These are phyloP conservation scores for Brevimyrus niger DNA, from an alignment of 2,113 vertebrate genomes.

Conservation along the genomic window DNA sequence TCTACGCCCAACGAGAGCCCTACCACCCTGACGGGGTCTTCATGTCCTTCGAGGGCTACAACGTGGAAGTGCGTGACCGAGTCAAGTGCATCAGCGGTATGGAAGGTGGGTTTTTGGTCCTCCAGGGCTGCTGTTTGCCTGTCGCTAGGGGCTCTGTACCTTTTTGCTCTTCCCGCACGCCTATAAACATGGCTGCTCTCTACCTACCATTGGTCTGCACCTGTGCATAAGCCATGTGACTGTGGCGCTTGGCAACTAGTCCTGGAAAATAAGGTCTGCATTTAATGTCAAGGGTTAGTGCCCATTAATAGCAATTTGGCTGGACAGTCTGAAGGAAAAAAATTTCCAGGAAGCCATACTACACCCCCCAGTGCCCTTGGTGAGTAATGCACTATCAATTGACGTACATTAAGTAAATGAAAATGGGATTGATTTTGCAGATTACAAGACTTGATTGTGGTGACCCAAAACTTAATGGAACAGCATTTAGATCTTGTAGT, in stretches of 20 bases:
- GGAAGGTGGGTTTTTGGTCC: slow-evolving; percentile 69
- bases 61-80: slow-evolving; percentile 90
- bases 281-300: slow-evolving; percentile 27
- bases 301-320: slow-evolving; percentile 43
- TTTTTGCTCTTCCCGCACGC: neutral
- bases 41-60: slow-evolving; percentile 99
- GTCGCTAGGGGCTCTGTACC: neutral
- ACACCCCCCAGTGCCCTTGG: slow-evolving; percentile 22
- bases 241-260: slow-evolving; percentile 16
- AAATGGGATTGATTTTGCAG: slow-evolving; percentile 44
- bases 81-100: slow-evolving; percentile 97
- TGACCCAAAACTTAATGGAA: slow-evolving; percentile 45
- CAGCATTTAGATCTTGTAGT: slow-evolving; percentile 33
- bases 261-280: neutral
- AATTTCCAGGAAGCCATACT: slow-evolving; percentile 40
- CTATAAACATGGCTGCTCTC: neutral
- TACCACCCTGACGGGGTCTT: slow-evolving; percentile 93
- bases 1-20: slow-evolving; percentile 82
- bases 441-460: slow-evolving; percentile 42
- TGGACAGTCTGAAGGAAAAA: slow-evolving; percentile 28
- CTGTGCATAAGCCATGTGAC: neutral
- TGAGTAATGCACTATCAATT: slow-evolving; percentile 44
- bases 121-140: neutral
- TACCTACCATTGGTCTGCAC: neutral
- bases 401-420: slow-evolving; percentile 50